Evolutionary conservation across 2,113 vertebrate genomes (phyloP).

Genomic region (Aplodontia rufa): DNA sequence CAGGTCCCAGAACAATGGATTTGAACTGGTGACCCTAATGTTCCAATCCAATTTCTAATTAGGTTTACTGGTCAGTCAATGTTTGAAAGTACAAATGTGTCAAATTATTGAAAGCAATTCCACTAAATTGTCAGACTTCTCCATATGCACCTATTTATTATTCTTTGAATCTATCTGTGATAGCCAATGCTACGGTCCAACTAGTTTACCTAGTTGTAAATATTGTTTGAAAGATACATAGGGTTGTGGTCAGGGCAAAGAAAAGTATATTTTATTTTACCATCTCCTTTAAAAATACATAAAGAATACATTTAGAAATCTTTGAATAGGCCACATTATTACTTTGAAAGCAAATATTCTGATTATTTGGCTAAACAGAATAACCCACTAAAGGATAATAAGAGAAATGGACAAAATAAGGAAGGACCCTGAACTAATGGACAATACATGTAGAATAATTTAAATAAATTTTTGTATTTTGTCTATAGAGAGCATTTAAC

Average conservation of each 20-base stretch:
- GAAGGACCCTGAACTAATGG: background rate
- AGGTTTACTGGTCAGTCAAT: conserved; percentile 46
- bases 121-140: conserved; percentile 43
- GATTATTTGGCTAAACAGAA: conserved; percentile 39
- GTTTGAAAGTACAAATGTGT: conserved; percentile 50
- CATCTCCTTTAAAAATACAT: conserved; percentile 36
- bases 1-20: background rate
- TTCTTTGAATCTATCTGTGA: background rate
- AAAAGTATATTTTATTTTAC: conserved; percentile 7
- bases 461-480: background rate
- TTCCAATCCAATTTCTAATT: conserved; percentile 44
- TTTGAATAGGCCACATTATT: background rate
- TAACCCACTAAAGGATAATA: background rate
- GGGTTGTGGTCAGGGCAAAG: background rate
- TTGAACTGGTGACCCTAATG: conserved; percentile 44
- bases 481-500: background rate
- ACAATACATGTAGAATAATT: background rate
- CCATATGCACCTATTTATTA: conserved; percentile 14
- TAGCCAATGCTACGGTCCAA: background rate
- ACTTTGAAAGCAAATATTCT: background rate
- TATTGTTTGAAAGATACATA: conserved; percentile 38
- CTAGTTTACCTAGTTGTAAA: background rate
- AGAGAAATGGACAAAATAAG: background rate
- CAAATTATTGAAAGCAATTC: conserved; percentile 63
- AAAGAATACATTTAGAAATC: conserved; percentile 25